Conservation (phyloP, 1,140 invertebrate species). For the Hesperophylax magnus region DNA sequence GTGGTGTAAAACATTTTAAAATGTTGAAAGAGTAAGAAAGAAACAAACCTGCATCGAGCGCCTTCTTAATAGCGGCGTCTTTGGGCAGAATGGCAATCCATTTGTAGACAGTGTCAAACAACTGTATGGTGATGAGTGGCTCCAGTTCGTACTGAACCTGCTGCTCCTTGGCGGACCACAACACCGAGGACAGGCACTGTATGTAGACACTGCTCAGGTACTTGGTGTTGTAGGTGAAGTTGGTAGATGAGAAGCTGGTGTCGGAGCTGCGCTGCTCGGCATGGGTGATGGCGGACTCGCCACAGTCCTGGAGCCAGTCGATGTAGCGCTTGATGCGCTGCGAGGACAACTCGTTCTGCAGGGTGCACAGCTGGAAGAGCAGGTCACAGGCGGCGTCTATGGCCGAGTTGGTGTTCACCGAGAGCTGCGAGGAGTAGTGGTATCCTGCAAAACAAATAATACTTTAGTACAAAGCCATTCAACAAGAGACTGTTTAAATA, state of each 20-base stretch:
- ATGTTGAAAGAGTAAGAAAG: no score
- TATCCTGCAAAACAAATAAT: conserved; percentile 59
- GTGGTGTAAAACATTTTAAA: no score
- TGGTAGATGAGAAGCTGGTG: background rate
- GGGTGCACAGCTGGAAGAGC: conserved; percentile 81
- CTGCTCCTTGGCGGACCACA: conserved; percentile 83
- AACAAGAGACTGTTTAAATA: no score
- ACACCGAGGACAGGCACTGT: conserved; percentile 80
- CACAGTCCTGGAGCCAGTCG: conserved; percentile 61
- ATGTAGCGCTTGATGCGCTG: conserved; percentile 61
- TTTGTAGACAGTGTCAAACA: conserved; percentile 83
- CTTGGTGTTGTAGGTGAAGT: conserved; percentile 47
- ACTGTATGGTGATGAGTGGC: conserved; percentile 75
- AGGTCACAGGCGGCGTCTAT: conserved; percentile 85
- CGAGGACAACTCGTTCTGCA: conserved; percentile 67
- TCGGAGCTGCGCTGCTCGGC: conserved; percentile 32
- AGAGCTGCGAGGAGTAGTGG: conserved; percentile 58
- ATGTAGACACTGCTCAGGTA: conserved; percentile 60
- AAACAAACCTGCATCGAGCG: conserved; percentile 75
- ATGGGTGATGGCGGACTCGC: conserved; percentile 39
- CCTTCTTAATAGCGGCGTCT: conserved; percentile 81
- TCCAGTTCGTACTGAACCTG: conserved; percentile 75
- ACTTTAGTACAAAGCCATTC: background rate
- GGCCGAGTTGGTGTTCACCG: conserved; percentile 60
- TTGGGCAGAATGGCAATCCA: conserved; percentile 80